These are phyloP conservation scores for Hirtodrosophila trivittata DNA, from an alignment of 2,888 invertebrate genomes.

Conservation along the genomic window DNA sequence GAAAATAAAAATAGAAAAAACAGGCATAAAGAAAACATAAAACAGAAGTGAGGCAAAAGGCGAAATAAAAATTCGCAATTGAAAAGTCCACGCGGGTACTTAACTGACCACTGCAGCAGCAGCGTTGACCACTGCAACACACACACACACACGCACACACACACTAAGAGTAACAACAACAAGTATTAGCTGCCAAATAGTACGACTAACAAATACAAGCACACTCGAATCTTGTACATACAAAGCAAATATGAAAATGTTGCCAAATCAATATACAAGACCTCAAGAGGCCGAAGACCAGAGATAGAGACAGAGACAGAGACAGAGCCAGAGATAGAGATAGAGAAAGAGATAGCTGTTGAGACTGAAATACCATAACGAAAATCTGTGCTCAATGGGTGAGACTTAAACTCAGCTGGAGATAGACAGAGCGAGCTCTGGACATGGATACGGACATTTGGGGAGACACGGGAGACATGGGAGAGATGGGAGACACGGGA, in stretches of 20 bases:
- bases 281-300: slow-evolving; percentile 40
- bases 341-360: neutral
- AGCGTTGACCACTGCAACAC: slow-evolving; percentile 18
- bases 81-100: slow-evolving; percentile 57
- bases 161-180: slow-evolving; percentile 24
- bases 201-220: slow-evolving; percentile 53
- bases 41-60: slow-evolving; percentile 52
- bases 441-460: neutral
- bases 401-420: too few species aligned
- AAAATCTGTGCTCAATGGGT: too few species aligned
- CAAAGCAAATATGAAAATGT: slow-evolving; percentile 73
- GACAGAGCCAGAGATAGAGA: neutral
- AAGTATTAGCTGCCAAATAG: slow-evolving; percentile 62
- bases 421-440: neutral
- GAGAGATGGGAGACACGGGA: neutral
- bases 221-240: slow-evolving; percentile 46
- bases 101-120: slow-evolving; percentile 50
- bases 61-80: slow-evolving; percentile 62
- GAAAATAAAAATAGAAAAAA: slow-evolving; percentile 25
- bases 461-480: neutral
- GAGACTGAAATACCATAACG: neutral
- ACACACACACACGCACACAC: too few species aligned
- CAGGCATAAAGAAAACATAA: slow-evolving; percentile 35
- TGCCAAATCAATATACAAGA: slow-evolving; percentile 72
- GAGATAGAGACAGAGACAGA: slow-evolving; percentile 14